These are phyloP conservation scores for Cryptophagus acutangulus DNA, from an alignment of 2,888 invertebrate genomes.

Conservation along the genomic window DNA sequence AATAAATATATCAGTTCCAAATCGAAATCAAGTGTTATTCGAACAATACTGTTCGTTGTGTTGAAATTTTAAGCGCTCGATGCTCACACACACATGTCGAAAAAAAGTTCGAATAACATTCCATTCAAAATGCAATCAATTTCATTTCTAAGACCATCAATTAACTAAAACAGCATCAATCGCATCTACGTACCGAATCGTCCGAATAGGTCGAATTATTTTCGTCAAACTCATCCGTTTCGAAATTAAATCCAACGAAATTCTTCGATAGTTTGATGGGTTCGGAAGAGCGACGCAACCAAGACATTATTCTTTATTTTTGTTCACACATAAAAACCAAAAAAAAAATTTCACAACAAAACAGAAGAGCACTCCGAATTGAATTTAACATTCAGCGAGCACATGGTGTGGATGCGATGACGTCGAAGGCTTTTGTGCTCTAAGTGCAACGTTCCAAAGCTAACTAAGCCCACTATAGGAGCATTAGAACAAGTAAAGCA, in stretches of 20 bases:
- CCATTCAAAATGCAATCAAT: too few species aligned
- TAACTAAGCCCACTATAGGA: slow-evolving; percentile 23
- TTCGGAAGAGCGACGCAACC: slow-evolving; percentile 39
- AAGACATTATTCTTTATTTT: slow-evolving; percentile 32
- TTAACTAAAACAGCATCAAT: too few species aligned
- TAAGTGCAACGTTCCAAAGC: slow-evolving; percentile 24
- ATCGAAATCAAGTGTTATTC: too few species aligned
- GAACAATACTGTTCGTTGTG: too few species aligned
- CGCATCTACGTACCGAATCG: slow-evolving; percentile 42
- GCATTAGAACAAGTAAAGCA: slow-evolving; percentile 30
- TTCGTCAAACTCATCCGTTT: slow-evolving; percentile 32
- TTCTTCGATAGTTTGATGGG: slow-evolving; percentile 30
- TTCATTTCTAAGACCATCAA: too few species aligned
- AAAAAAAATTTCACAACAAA: slow-evolving; percentile 12
- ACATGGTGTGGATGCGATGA: not conserved
- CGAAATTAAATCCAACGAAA: slow-evolving; percentile 25
- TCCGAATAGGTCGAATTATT: slow-evolving; percentile 37
- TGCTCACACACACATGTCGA: too few species aligned
- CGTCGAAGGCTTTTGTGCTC: slow-evolving; percentile 16
- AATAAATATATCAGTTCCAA: too few species aligned
- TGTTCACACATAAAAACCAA: slow-evolving; percentile 5
- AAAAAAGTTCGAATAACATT: too few species aligned
- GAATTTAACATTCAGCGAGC: slow-evolving; percentile 16
- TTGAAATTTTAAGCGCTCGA: too few species aligned
- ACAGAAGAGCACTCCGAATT: too few species aligned